A percentile compares a stretch with the other conserved stretches of the same genome.
phyloP scores from a whole-genome alignment of 2,113 vertebrate genomes.

The Labeo catla region DNA sequence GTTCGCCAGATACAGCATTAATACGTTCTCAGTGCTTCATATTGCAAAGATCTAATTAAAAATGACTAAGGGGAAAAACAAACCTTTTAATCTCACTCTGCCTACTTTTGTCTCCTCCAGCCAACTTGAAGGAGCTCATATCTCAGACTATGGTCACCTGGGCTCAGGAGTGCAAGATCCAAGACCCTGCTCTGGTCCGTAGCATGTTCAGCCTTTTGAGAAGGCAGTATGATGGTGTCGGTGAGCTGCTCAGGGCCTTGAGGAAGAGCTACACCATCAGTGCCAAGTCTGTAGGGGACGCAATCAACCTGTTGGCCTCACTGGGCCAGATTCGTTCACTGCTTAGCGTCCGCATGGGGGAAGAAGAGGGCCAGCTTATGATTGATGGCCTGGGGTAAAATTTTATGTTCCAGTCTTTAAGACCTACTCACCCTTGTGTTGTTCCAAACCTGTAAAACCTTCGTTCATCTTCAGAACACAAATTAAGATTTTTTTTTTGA shows the following conservation, averaged over 20 bases:
- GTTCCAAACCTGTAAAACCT: no score
- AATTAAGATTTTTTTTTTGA: no score
- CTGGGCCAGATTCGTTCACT: slow-evolving; percentile 96
- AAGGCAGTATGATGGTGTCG: slow-evolving; percentile 96
- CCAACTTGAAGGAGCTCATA: slow-evolving; percentile 93
- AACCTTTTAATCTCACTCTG: not conserved
- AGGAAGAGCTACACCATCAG: slow-evolving; percentile 95
- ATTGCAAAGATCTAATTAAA: not conserved
- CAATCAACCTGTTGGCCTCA: slow-evolving; percentile 88
- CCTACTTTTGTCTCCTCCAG: slow-evolving; percentile 65
- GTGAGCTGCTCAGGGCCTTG: slow-evolving; percentile 92
- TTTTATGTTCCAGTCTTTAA: not conserved
- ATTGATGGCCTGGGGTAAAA: slow-evolving; percentile 89
- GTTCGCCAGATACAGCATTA: not conserved
- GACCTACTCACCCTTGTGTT: no score
- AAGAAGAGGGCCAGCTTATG: slow-evolving; percentile 95
- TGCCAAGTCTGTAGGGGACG: slow-evolving; percentile 88
- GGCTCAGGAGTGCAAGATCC: slow-evolving; percentile 94
- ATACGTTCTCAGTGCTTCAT: not conserved
- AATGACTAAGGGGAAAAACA: not conserved
- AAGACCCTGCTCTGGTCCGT: slow-evolving; percentile 89
- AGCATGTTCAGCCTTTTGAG: slow-evolving; percentile 94
- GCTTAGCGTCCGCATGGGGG: slow-evolving; percentile 95
- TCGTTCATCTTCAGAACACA: no score
- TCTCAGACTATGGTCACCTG: slow-evolving; percentile 95